Conservation (phyloP, 1,140 invertebrate species). For the honey bee (Apis mellifera) region Amel_HAv3.1 CM009933.2:4579501-4580000, state of each 20-base stretch:
- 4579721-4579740: constrained; percentile 27
- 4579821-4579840: constrained; percentile 35
- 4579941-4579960: not conserved
- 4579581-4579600: not conserved
- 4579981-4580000: constrained; percentile 9
- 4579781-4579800: constrained; percentile 7
- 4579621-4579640: not conserved
- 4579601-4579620: not conserved
- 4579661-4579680: not conserved
- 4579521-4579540: too few relatives aligned
- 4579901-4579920: not conserved
- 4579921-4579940: constrained; percentile 9
- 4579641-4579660: not conserved
- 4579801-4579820: constrained; percentile 45
- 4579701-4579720: constrained; percentile 39
- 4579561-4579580: too few relatives aligned
- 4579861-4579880: not conserved
- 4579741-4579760: constrained; percentile 20
- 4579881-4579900: not conserved
- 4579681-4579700: constrained; percentile 25
- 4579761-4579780: constrained; percentile 44
- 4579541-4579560: too few relatives aligned
- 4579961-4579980: constrained; percentile 35
- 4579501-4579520: too few relatives aligned
- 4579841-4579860: not conserved